phyloP scores from a whole-genome alignment of 2,797 vertebrate genomes.

The Emys orbicularis region DNA sequence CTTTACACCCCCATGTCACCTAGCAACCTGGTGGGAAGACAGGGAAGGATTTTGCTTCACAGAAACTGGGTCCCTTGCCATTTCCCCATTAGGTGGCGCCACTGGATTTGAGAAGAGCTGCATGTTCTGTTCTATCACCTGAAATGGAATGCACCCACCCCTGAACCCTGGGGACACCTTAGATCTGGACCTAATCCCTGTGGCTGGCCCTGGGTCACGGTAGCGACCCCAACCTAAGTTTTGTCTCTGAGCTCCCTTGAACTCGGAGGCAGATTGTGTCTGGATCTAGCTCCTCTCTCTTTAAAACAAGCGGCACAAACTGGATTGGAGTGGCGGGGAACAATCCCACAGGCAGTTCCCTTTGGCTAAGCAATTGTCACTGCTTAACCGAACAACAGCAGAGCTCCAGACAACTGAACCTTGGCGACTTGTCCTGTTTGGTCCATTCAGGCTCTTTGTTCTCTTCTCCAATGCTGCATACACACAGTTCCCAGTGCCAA shows the following conservation, averaged over 20 bases:
- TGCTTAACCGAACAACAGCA: background rate
- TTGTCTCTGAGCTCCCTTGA: background rate
- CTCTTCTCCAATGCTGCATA: background rate
- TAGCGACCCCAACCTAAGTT: background rate
- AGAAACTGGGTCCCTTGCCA: background rate
- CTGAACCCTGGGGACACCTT: accelerated
- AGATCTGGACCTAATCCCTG: no score
- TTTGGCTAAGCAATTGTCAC: background rate
- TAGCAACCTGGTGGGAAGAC: slow-evolving; percentile 54
- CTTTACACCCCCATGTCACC: slow-evolving; percentile 51
- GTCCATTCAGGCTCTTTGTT: accelerated
- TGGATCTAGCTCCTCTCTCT: background rate
- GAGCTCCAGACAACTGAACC: background rate
- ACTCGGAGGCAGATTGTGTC: background rate
- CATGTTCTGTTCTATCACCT: background rate
- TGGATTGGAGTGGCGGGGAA: accelerated
- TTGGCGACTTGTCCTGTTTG: background rate
- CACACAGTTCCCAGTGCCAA: background rate
- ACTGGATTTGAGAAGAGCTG: slow-evolving; percentile 48
- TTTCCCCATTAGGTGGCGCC: slow-evolving; percentile 76
- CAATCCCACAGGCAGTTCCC: background rate
- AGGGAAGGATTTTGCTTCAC: slow-evolving; percentile 49
- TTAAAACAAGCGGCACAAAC: background rate
- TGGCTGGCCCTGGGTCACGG: background rate
- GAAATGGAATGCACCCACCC: accelerated